Conservation (phyloP, 2,888 invertebrate genomes). For the Erebia ligea region DNA sequence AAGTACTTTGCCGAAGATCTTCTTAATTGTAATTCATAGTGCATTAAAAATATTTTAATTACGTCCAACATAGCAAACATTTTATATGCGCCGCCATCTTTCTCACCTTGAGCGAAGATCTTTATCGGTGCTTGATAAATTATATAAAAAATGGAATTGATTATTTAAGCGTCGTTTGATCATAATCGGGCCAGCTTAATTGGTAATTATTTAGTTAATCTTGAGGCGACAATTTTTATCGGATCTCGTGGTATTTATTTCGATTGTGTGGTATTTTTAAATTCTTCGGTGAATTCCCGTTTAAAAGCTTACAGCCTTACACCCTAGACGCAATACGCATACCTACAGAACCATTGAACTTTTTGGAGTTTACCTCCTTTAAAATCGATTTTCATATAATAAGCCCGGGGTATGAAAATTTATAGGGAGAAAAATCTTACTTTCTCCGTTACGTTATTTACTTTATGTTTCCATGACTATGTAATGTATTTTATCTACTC, state of each 20-base stretch:
- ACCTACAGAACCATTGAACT: too few relatives aligned
- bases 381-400: too few relatives aligned
- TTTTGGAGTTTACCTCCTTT: too few relatives aligned
- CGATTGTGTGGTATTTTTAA: conserved; percentile 15
- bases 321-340: too few relatives aligned
- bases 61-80: conserved; percentile 57
- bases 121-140: conserved; percentile 72
- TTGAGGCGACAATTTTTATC: conserved; percentile 43
- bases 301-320: background rate
- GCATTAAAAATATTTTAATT: conserved; percentile 43
- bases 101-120: conserved; percentile 58
- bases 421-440: too few relatives aligned
- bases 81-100: conserved; percentile 64
- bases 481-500: too few relatives aligned
- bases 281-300: background rate
- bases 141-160: conserved; percentile 75
- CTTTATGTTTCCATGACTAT: too few relatives aligned
- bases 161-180: conserved; percentile 65
- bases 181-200: conserved; percentile 66
- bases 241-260: conserved; percentile 44
- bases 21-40: background rate
- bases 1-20: too few relatives aligned
- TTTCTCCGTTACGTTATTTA: too few relatives aligned
- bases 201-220: conserved; percentile 67
- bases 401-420: too few relatives aligned